Evolutionary conservation across 2,797 vertebrate species (phyloP).

Genomic region (Botia kubotai): DNA sequence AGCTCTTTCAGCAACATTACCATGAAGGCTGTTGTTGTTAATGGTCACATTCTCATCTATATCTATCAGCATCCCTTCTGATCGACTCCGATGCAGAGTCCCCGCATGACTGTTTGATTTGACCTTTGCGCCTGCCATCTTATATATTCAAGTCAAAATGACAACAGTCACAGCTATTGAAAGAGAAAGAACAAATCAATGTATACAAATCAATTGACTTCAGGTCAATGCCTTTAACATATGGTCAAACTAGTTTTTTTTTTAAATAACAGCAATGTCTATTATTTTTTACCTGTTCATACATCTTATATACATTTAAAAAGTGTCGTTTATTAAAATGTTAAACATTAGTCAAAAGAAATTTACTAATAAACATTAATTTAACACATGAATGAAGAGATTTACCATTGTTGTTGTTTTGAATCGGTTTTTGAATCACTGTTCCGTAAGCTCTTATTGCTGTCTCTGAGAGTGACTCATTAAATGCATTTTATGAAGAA

Average conservation of each 20-base stretch:
- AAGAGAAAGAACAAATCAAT: not conserved
- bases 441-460: slow-evolving; percentile 9
- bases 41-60: slow-evolving; percentile 74
- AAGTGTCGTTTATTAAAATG: no score
- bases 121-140: slow-evolving; percentile 82
- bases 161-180: slow-evolving; percentile 18
- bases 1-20: slow-evolving; percentile 61
- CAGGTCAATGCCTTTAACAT: not conserved
- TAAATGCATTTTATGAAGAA: slow-evolving; percentile 72
- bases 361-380: not conserved
- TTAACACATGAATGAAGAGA: not conserved
- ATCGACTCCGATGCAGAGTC: slow-evolving; percentile 84
- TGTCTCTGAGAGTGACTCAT: slow-evolving; percentile 72
- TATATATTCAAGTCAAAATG: slow-evolving; percentile 74
- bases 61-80: slow-evolving; percentile 90
- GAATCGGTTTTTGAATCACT: slow-evolving; percentile 11
- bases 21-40: slow-evolving; percentile 70
- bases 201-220: not conserved
- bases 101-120: slow-evolving; percentile 70
- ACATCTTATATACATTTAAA: not conserved
- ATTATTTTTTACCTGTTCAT: not conserved
- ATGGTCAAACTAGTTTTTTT: not conserved
- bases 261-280: not conserved
- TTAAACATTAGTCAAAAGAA: no score
- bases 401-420: not conserved